Percentiles rank a stretch among this genome's conserved stretches.
Conservation (phyloP, 1,140 invertebrate species). For the Ericerus pela region DNA sequence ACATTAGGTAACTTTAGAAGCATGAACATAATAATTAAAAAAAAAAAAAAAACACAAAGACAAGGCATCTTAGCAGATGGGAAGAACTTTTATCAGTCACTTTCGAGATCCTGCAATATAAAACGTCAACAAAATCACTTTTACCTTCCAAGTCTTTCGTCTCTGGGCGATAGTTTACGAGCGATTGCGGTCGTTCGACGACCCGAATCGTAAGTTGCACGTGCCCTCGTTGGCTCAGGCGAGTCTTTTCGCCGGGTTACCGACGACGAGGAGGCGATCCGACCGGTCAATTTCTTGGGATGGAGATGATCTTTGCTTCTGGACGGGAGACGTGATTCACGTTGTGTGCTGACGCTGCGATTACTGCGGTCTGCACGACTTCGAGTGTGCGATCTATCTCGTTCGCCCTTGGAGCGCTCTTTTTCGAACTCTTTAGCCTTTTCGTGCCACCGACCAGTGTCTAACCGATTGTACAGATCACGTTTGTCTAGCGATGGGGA, state of each 20-base stretch:
- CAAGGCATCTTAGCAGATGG: too few species aligned
- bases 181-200: background rate
- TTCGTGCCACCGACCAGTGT: slow-evolving; percentile 4
- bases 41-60: too few species aligned
- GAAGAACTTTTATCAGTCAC: too few species aligned
- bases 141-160: slow-evolving; percentile 4
- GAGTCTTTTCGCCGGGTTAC: background rate
- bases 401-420: background rate
- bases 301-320: background rate
- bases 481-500: background rate
- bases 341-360: background rate
- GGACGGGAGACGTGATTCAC: background rate
- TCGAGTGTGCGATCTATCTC: background rate
- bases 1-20: too few species aligned
- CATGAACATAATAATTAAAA: too few species aligned
- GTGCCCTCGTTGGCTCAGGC: background rate
- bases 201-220: background rate
- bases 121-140: background rate
- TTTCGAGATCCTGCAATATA: background rate
- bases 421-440: background rate
- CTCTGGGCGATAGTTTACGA: background rate
- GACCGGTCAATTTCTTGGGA: background rate
- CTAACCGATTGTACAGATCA: background rate
- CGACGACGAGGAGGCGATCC: background rate
- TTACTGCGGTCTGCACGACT: background rate